Conservation (phyloP, 2,113 vertebrate species). For the Papio anubis region DNA sequence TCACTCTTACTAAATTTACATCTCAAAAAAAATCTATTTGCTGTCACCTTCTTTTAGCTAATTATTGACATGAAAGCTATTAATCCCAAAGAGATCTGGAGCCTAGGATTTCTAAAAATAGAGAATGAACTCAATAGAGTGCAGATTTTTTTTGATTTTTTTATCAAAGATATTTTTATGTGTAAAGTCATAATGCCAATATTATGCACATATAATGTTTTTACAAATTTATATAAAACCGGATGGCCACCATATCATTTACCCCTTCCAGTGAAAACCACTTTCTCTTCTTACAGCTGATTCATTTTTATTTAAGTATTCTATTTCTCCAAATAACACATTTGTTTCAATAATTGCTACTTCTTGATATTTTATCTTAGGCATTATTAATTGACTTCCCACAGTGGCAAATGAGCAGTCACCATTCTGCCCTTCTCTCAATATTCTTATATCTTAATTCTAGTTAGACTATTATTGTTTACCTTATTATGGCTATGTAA, state of each 20-base stretch:
- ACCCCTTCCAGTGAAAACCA: not conserved
- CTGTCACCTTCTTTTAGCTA: constrained; percentile 29
- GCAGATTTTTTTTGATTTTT: not conserved
- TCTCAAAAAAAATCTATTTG: constrained; percentile 43
- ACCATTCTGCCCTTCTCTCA: not conserved
- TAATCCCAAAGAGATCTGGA: constrained; percentile 22
- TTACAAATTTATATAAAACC: constrained; percentile 18
- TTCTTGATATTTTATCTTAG: constrained; percentile 34
- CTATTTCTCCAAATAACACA: not conserved
- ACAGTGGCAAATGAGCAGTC: constrained; percentile 20
- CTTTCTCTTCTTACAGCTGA: constrained; percentile 29
- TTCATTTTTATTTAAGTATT: constrained; percentile 47
- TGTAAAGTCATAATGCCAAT: not conserved
- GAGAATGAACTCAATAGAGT: not conserved
- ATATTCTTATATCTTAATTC: constrained; percentile 22
- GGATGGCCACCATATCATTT: not conserved
- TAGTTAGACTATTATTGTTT: not conserved
- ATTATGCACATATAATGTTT: not conserved
- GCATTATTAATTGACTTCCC: constrained; percentile 31
- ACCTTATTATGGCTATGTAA: constrained; percentile 2
- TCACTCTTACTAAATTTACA: constrained; percentile 21
- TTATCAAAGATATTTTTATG: constrained; percentile 13
- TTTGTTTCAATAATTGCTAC: constrained; percentile 49
- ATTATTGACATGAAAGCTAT: not conserved
- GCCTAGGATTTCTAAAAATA: constrained; percentile 1